Base-by-base conservation (phyloP, 1,140 invertebrate species). In the Aphaenogaster floridana region DNA sequence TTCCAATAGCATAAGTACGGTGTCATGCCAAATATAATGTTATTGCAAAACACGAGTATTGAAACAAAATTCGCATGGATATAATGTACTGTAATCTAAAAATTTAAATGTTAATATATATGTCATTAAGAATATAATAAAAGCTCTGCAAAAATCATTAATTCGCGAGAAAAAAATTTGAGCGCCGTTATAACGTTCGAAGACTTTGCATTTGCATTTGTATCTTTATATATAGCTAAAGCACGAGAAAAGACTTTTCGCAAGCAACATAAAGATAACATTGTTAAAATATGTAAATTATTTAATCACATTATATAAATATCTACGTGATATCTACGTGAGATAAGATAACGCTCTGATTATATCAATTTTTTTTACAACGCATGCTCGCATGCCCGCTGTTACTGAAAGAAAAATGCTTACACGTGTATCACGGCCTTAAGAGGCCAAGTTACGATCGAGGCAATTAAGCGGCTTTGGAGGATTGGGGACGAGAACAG, bases 261-360 rank as follows among this genome's bases (percentile, higher is more conserved):
- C 59, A 36, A 39, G 21, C 7, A 15, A 8, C 3, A 21, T 9
- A 13, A 61, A 45, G 11, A 39, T 59, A n/a, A 45, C 45, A 59
- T 0, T 76, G 21, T 76, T 42, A 17, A 45, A 61, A 61, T 63
- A 61, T 61, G 21, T 45, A 52, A 42, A 69, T 42, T 69, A 54
- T 54, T 54, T 52, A 42, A 69, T 81, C 36, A 80, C 36, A 5
- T 42, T 80, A 34, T 68, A 52, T n/a, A 68, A 68, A 45, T 63
- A 45, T 45, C 21, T 28, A 11, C 15, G 8, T 28, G 21, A 59
- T 28, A 28, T 28, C 28, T 28, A 28, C 28, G 28, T 11, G 3
- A 48, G 21, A 48, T 42, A 34, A 28, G 52, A 42, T 28, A 61
- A 42, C 3, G 13, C 9, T 9, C 17, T 8, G 21, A 6, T 34